phyloP scores from a whole-genome alignment of 92 coral and sea anemone genomes.

The Galaxea fascicularis region DNA sequence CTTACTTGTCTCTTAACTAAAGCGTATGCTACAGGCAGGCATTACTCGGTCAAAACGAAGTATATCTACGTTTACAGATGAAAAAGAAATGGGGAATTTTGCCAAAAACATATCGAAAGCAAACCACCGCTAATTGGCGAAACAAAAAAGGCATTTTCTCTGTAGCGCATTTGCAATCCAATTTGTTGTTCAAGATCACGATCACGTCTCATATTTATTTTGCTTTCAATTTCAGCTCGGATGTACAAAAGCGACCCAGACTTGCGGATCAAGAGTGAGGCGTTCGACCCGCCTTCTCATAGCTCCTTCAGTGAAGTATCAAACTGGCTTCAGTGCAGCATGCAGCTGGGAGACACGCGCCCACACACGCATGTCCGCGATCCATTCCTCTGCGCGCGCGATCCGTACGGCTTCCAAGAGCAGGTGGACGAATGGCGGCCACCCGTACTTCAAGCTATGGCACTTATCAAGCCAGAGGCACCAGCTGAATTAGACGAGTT shows the following conservation, averaged over 20 bases:
- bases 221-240: conserved; percentile 55
- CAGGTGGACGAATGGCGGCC: conserved; percentile 59
- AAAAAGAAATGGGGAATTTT: background rate
- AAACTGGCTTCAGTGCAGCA: conserved; percentile 74
- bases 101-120: background rate
- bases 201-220: background rate
- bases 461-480: conserved; percentile 30
- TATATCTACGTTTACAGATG: background rate
- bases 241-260: conserved; percentile 80
- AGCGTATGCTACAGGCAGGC: background rate
- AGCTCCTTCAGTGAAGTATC: conserved; percentile 53
- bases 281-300: conserved; percentile 11
- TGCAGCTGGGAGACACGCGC: conserved; percentile 67
- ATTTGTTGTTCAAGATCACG: background rate
- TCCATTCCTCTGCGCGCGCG: conserved; percentile 61
- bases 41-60: background rate
- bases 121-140: background rate
- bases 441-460: conserved; percentile 54
- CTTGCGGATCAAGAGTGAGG: conserved; percentile 69
- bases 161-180: background rate
- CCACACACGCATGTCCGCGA: conserved; percentile 44
- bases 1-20: background rate
- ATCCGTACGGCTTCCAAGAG: conserved; percentile 31
- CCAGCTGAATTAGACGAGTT: conserved; percentile 38
- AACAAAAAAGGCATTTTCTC: background rate